Base-by-base conservation (phyloP, 1,140 invertebrate species). In the Neocloeon triangulifer region DNA sequence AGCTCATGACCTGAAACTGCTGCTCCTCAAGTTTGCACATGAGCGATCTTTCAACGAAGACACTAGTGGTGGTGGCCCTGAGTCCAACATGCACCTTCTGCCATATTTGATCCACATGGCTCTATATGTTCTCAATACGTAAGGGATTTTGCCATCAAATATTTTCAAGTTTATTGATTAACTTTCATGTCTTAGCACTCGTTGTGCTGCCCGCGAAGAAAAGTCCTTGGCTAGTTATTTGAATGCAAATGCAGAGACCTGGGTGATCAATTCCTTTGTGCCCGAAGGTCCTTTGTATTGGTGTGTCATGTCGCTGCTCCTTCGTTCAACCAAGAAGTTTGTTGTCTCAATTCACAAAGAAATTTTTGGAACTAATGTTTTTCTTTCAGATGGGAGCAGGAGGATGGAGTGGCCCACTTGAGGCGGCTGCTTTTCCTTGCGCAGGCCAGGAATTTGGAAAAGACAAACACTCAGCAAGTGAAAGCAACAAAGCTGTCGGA, bases 21-120 rank as follows among this genome's bases (percentile, higher is more conserved):
- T 96, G 28, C 51, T 97, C 18, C 45, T 85, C 42, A 61, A 84
- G 35, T 96, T 96, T 58, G 81, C 89, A 0, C 71, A 81, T 50
- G 89, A 92, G 42, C 82, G 84, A 46, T 84, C 79, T 34, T 96
- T 97, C 59, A 89, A 91, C 50, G 86, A 95, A 50, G 89, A 96
- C 53, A 88, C 84, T 14, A 88, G 89, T 9, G 92, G 92, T 38
- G 92, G 91, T 38, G 84, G 91, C 10, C 81, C 84, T 7, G 84
- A 96, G 47, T 94, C 86, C 16, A 97, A 98, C 56, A 80, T 96
- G 73, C 85, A 95, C 52, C 69, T 96, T 40, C 65, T 95, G 33
- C 89, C 92, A 14, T 94, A 94, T 51, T 60, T 95, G 19, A 65
- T 88, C 33, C 89, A 95, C 49, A 89, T 92, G 66, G 78, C 84